phyloP scores from a whole-genome alignment of 2,797 vertebrate genomes.

The Oreochromis mossambicus region DNA sequence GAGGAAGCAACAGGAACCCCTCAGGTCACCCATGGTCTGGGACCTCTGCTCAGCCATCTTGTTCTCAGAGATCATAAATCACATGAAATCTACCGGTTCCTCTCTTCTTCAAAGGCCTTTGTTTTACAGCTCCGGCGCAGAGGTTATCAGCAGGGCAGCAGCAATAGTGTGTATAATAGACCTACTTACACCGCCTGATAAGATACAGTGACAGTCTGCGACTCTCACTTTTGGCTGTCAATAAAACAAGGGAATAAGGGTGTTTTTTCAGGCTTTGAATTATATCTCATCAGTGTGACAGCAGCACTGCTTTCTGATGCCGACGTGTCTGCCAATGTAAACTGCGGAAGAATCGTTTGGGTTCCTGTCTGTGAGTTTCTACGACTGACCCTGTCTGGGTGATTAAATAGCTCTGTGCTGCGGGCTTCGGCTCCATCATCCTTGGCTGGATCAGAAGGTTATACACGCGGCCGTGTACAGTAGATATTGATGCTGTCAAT shows the following conservation, averaged over 20 bases:
- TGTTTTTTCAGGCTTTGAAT: conserved; percentile 61
- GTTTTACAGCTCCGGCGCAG: conserved; percentile 57
- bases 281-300: conserved; percentile 43
- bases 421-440: conserved; percentile 46
- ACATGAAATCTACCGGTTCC: conserved; percentile 59
- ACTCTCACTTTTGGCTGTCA: conserved; percentile 49
- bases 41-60: conserved; percentile 61
- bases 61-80: conserved; percentile 73
- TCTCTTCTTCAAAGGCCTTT: conserved; percentile 74
- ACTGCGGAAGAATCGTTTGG: conserved; percentile 52
- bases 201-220: conserved; percentile 44
- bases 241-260: conserved; percentile 35
- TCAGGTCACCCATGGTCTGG: conserved; percentile 67
- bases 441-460: conserved; percentile 64
- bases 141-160: conserved; percentile 72
- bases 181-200: conserved; percentile 63
- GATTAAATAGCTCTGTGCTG: conserved; percentile 51
- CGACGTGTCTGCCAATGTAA: conserved; percentile 50
- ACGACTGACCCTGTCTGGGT: conserved; percentile 59
- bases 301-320: conserved; percentile 13
- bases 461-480: conserved; percentile 40
- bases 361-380: conserved; percentile 67
- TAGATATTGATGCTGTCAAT: conserved; percentile 72
- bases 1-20: conserved; percentile 59
- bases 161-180: conserved; percentile 71